A percentile compares a stretch with the other conserved stretches of the same genome.
These are phyloP conservation scores for Acromyrmex charruanus DNA, from an alignment of 1,140 invertebrate species.

Conservation along the genomic window DNA sequence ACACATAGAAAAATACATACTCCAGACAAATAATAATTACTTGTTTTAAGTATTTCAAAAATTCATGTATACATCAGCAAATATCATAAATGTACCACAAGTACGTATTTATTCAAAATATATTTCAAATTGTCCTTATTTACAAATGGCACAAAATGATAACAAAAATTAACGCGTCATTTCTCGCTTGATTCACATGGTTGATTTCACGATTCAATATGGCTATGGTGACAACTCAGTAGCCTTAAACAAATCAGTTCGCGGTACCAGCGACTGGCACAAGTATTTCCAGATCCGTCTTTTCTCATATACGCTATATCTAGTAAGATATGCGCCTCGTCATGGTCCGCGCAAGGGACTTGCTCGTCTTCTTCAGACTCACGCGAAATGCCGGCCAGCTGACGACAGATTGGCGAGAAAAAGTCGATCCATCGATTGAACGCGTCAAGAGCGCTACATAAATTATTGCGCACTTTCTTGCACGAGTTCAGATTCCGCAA, in stretches of 20 bases:
- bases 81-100: too few species aligned
- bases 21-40: too few species aligned
- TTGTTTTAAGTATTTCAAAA: too few species aligned
- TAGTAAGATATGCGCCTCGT: constrained; percentile 79
- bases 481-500: constrained; percentile 42
- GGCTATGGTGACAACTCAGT: too few species aligned
- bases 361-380: constrained; percentile 58
- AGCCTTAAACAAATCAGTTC: constrained; percentile 52
- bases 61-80: too few species aligned
- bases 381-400: constrained; percentile 70
- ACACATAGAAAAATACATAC: too few species aligned
- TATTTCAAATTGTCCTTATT: too few species aligned
- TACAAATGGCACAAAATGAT: too few species aligned
- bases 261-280: constrained; percentile 50
- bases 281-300: constrained; percentile 73
- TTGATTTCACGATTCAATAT: too few species aligned
- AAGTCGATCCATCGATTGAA: constrained; percentile 74
- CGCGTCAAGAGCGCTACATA: constrained; percentile 62
- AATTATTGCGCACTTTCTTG: constrained; percentile 63
- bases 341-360: constrained; percentile 74
- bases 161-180: too few species aligned
- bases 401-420: constrained; percentile 71
- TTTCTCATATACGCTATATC: constrained; percentile 74
- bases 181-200: too few species aligned
- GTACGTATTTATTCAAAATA: too few species aligned